A percentile compares a stretch with the other conserved stretches of the same genome.
Evolutionary conservation across 2,888 invertebrate genomes (phyloP).

Genomic region (Scaptomyza reducta): DNA sequence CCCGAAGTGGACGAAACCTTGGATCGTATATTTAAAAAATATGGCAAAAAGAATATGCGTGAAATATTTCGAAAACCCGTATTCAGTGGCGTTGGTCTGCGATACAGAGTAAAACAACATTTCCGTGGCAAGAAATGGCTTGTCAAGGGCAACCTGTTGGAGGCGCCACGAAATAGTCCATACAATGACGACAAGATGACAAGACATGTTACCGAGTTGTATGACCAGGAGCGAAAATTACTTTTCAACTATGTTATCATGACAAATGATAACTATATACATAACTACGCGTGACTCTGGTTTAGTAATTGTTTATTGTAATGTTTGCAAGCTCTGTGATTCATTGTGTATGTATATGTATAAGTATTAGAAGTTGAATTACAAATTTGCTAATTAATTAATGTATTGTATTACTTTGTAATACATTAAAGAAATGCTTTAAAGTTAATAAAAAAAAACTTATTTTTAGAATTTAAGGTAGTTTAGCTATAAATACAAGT

Average conservation of each 20-base stretch:
- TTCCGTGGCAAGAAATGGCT: slow-evolving; percentile 56
- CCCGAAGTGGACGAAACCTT: slow-evolving; percentile 60
- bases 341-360: not conserved
- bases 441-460: too few relatives aligned
- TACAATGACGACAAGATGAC: slow-evolving; percentile 58
- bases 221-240: slow-evolving; percentile 49
- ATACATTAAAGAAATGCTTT: too few relatives aligned
- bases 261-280: slow-evolving; percentile 11
- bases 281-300: slow-evolving; percentile 4
- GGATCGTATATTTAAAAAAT: slow-evolving; percentile 55
- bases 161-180: slow-evolving; percentile 61
- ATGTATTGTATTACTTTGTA: too few relatives aligned
- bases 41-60: slow-evolving; percentile 66
- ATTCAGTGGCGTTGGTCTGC: slow-evolving; percentile 52
- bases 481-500: too few relatives aligned
- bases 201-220: slow-evolving; percentile 45
- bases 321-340: slow-evolving; percentile 34
- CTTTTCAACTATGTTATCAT: slow-evolving; percentile 56
- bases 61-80: slow-evolving; percentile 62
- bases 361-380: too few relatives aligned
- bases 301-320: not conserved
- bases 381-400: too few relatives aligned
- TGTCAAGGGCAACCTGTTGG: slow-evolving; percentile 59
- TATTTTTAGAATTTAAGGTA: too few relatives aligned
- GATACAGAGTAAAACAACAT: slow-evolving; percentile 54